Evolutionary conservation across 2,113 vertebrate species (phyloP), one percentile per base, ranked within the genome.

Genomic region (Ictidomys tridecemlineatus): DNA sequence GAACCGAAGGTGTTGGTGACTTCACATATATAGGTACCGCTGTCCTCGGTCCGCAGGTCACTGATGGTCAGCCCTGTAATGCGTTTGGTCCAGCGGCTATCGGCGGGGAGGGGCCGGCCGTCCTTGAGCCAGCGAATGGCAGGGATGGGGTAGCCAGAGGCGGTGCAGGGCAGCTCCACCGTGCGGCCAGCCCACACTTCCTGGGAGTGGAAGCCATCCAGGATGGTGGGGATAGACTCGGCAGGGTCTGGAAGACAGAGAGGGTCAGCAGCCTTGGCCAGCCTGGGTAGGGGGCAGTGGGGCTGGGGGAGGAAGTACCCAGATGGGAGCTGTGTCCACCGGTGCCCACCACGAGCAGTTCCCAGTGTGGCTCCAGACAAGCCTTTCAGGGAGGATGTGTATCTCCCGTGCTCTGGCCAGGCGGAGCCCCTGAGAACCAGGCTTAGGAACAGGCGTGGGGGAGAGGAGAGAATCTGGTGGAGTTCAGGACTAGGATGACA

Each of bases 1-100:
- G 99, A 99, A 93, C 99, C 99, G 0, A 99, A 99, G 98, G 99
- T 99, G 98, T 99, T 99, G 97, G 99, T 99, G 98, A 99, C 99
- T 98, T 99, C 99, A 79, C 99, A 99, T 97, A 99, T 99, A 98
- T 99, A 99, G 97, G 99, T 99, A 58, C 99, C 99, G 0, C 99
- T 99, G 98, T 99, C 99, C 98, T 99, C 99, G 0, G 99, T 98
- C 22, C 99, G 99, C 97, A 99, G 98, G 97, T 99, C 99, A 1
- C 98, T 99, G 98, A 99, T 98, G 84, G 99, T 99, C 97, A 99
- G 99, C 70, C 99, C 99, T 0, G 99, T 99, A 97, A 99, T 98
- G 78, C 99, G 99, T 61, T 99, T 99, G 76, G 98, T 99, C 99
- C 99, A 99, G 97, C 99, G 99, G 93, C 99, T 99, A 97, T 99